These are phyloP conservation scores for Macrochelys suwanniensis DNA, from an alignment of 2,797 vertebrate species.

Conservation along the genomic window DNA sequence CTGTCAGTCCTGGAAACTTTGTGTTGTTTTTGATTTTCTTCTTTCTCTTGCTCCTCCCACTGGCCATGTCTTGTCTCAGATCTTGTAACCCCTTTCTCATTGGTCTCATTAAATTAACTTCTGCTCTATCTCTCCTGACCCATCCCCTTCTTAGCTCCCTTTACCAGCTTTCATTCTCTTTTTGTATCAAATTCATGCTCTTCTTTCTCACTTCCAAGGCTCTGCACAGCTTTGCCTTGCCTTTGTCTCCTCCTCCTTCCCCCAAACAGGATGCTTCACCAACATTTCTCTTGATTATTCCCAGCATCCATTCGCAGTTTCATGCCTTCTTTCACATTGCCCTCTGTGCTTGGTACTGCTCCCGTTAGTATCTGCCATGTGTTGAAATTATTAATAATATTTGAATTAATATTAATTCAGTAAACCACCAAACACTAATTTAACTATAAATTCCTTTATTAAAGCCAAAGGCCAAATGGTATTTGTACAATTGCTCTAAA, in stretches of 20 bases:
- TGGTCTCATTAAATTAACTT: neutral
- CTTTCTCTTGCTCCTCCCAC: neutral
- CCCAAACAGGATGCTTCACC: neutral
- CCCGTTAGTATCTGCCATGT: neutral
- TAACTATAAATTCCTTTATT: neutral
- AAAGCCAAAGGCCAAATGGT: neutral
- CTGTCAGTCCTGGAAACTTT: neutral
- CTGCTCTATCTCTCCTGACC: neutral
- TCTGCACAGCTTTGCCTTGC: neutral
- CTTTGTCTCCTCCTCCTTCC: fast-evolving
- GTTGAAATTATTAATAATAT: too few relatives aligned
- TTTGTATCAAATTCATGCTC: neutral
- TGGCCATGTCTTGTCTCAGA: neutral
- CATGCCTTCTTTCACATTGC: neutral
- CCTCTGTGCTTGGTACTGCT: too few relatives aligned
- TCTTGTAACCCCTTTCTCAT: neutral
- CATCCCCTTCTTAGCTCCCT: fast-evolving
- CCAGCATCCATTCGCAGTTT: neutral
- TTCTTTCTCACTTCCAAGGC: neutral
- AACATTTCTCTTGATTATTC: neutral
- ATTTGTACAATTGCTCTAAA: neutral
- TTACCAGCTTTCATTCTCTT: neutral
- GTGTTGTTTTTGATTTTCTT: neutral
- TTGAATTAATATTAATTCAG: neutral
- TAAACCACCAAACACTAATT: neutral